Percentiles rank a stretch among this genome's conserved stretches.
Conservation (phyloP, 2,797 vertebrate species). For the Periophthalmus magnuspinnatus region DNA sequence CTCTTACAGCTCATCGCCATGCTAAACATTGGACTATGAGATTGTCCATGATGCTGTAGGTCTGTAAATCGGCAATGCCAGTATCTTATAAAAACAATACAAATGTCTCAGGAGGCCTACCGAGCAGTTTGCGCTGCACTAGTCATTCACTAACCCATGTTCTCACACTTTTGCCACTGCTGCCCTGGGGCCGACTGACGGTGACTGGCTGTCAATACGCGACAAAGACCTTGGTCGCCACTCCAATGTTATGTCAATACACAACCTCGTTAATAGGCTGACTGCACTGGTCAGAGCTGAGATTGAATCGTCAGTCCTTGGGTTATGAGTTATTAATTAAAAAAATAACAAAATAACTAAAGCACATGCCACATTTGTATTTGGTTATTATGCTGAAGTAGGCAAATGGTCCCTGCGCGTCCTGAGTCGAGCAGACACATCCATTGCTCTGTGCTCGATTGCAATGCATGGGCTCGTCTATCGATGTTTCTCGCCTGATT, state of each 20-base stretch:
- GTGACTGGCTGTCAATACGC: background rate
- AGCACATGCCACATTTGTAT: background rate
- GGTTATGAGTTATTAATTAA: no score
- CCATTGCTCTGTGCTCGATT: constrained; percentile 60
- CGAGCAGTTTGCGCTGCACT: background rate
- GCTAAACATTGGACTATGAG: no score
- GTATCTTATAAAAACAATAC: background rate
- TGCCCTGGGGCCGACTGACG: background rate
- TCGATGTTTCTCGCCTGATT: constrained; percentile 49
- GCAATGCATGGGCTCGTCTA: constrained; percentile 19
- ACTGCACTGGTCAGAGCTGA: background rate
- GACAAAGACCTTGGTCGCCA: background rate
- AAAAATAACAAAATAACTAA: no score
- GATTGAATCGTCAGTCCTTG: background rate
- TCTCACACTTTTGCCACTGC: background rate
- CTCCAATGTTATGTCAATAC: background rate
- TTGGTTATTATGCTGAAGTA: no score
- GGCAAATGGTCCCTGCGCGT: no score
- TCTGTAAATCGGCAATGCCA: background rate
- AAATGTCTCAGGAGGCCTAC: background rate
- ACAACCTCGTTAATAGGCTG: background rate
- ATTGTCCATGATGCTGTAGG: background rate
- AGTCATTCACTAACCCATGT: background rate
- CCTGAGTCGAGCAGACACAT: constrained; percentile 13
- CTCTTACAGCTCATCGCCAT: no score